phyloP scores from a whole-genome alignment of 2,888 invertebrate genomes.

The Venusia cambrica region DNA sequence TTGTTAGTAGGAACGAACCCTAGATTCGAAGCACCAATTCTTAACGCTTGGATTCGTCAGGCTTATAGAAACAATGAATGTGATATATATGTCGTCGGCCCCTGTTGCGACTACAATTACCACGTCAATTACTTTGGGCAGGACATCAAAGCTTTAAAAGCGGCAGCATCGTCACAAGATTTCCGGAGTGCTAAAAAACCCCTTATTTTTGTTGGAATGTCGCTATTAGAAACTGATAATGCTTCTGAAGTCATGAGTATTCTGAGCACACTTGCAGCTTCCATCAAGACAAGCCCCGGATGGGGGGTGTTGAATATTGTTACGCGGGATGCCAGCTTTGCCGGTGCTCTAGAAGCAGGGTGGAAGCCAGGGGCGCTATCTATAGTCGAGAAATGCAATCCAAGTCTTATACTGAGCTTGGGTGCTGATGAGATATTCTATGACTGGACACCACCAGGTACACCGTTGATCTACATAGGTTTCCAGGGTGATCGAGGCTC shows the following conservation, averaged over 20 bases:
- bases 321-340: slow-evolving; percentile 94
- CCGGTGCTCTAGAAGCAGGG: slow-evolving; percentile 97
- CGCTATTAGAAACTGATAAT: slow-evolving; percentile 40
- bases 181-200: slow-evolving; percentile 56
- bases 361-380: slow-evolving; percentile 87
- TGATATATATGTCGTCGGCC: slow-evolving; percentile 92
- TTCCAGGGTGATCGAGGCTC: slow-evolving; percentile 98
- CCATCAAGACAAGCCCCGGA: slow-evolving; percentile 24
- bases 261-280: slow-evolving; percentile 32
- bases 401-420: slow-evolving; percentile 91
- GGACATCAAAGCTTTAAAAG: slow-evolving; percentile 33
- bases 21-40: slow-evolving; percentile 96
- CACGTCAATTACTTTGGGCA: slow-evolving; percentile 53
- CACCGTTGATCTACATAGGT: slow-evolving; percentile 92
- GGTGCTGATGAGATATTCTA: slow-evolving; percentile 95
- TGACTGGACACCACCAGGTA: slow-evolving; percentile 87
- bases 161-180: slow-evolving; percentile 32
- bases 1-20: slow-evolving; percentile 98
- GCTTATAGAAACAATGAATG: slow-evolving; percentile 94
- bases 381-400: slow-evolving; percentile 81
- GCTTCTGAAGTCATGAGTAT: slow-evolving; percentile 43
- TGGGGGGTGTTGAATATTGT: slow-evolving; percentile 90
- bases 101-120: slow-evolving; percentile 94
- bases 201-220: slow-evolving; percentile 61
- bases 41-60: slow-evolving; percentile 97